Percentiles rank a stretch among this genome's conserved stretches.
Conservation (phyloP, 2,888 invertebrate genomes). For the Ramazzottius varieornatus region DNA sequence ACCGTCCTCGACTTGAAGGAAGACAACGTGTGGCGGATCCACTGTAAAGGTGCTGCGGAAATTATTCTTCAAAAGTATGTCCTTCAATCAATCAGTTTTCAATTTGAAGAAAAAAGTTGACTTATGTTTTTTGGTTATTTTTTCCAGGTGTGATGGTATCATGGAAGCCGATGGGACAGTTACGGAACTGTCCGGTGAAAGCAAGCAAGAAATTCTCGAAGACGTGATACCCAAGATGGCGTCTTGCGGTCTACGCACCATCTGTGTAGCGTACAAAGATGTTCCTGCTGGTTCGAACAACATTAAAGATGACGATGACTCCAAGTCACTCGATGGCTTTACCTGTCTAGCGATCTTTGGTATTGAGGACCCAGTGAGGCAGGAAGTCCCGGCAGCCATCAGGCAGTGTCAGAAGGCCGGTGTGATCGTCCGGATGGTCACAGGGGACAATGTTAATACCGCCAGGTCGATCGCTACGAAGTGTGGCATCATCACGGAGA, state of each 20-base stretch:
- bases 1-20: constrained; percentile 18
- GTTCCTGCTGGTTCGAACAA: constrained; percentile 4
- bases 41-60: constrained; percentile 29
- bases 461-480: constrained; percentile 27
- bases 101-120: not conserved
- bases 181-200: constrained; percentile 17
- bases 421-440: constrained; percentile 29
- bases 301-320: constrained; percentile 21
- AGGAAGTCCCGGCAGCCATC: constrained; percentile 28
- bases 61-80: constrained; percentile 26
- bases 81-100: not conserved
- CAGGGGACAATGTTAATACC: constrained; percentile 29
- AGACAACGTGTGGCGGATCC: constrained; percentile 21
- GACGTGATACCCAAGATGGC: constrained; percentile 28
- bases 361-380: constrained; percentile 29
- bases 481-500: constrained; percentile 21
- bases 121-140: no score
- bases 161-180: constrained; percentile 19
- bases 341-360: constrained; percentile 27
- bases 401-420: constrained; percentile 26
- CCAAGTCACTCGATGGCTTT: constrained; percentile 20
- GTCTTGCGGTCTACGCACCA: constrained; percentile 26
- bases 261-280: constrained; percentile 28
- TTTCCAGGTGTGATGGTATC: constrained; percentile 12
- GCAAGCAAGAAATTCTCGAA: constrained; percentile 20